phyloP scores from a whole-genome alignment of 1,140 invertebrate species.

The Apis cerana region DNA sequence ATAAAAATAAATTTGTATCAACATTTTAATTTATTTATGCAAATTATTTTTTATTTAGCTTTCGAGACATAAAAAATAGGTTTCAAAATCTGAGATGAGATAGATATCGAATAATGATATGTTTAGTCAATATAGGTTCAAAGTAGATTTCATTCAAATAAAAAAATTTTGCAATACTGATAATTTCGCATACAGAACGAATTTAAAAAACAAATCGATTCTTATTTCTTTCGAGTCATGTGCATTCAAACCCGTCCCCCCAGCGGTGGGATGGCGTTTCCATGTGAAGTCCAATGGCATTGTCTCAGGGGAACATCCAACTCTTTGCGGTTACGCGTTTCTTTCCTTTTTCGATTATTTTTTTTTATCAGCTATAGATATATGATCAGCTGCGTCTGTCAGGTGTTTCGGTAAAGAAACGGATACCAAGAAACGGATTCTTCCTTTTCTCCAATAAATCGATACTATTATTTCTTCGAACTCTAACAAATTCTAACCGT shows the following conservation, averaged over 20 bases:
- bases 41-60: no score
- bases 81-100: no score
- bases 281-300: constrained; percentile 23
- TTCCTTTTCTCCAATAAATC: constrained; percentile 47
- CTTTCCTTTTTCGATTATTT: constrained; percentile 36
- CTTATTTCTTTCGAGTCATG: neutral
- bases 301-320: constrained; percentile 44
- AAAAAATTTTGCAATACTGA: no score
- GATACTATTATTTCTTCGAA: constrained; percentile 4
- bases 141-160: no score
- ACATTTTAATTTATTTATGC: no score
- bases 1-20: no score
- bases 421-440: constrained; percentile 43
- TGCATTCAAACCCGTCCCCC: neutral
- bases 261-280: neutral
- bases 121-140: no score
- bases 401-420: constrained; percentile 60
- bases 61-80: no score
- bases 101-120: no score
- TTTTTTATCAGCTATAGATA: constrained; percentile 47
- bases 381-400: constrained; percentile 62
- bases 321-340: constrained; percentile 51
- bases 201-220: neutral
- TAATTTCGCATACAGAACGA: no score
- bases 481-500: neutral